These are phyloP conservation scores for Merluccius polli DNA, from an alignment of 2,797 vertebrate genomes.

Conservation along the genomic window DNA sequence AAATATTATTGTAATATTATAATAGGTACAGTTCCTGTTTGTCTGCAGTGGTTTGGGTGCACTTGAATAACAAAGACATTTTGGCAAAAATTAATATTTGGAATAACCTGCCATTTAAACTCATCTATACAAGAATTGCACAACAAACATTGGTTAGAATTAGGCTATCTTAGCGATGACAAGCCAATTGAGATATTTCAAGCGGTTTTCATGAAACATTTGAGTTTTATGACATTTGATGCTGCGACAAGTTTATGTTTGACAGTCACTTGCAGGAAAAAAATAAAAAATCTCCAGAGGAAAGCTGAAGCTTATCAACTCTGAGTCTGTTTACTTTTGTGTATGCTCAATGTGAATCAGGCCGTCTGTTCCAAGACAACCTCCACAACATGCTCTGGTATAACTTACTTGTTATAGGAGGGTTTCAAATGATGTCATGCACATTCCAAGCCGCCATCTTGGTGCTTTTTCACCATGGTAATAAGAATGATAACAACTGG, in stretches of 20 bases:
- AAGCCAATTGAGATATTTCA: constrained; percentile 17
- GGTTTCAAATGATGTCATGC: not conserved
- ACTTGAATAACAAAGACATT: not conserved
- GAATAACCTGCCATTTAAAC: constrained; percentile 22
- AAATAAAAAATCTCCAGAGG: constrained; percentile 25
- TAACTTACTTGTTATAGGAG: too few species aligned
- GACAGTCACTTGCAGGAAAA: constrained; percentile 28
- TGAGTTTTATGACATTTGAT: not conserved
- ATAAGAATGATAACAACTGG: not conserved
- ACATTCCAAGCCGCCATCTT: not conserved
- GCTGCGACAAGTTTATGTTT: constrained; percentile 22
- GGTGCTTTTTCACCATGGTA: not conserved
- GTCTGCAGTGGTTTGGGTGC: not conserved
- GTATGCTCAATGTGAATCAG: not conserved
- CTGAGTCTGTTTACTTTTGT: not conserved
- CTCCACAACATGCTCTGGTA: not conserved
- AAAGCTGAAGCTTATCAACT: constrained; percentile 23
- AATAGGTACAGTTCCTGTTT: constrained; percentile 9
- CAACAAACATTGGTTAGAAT: constrained; percentile 14
- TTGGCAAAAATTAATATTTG: constrained; percentile 18
- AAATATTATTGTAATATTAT: not conserved
- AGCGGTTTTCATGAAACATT: constrained; percentile 8
- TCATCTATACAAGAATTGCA: not conserved
- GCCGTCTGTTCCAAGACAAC: not conserved
- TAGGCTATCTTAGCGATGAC: constrained; percentile 13